Conservation (phyloP, 2,797 vertebrate species). For the Sebastiscus albofasciatus region DNA sequence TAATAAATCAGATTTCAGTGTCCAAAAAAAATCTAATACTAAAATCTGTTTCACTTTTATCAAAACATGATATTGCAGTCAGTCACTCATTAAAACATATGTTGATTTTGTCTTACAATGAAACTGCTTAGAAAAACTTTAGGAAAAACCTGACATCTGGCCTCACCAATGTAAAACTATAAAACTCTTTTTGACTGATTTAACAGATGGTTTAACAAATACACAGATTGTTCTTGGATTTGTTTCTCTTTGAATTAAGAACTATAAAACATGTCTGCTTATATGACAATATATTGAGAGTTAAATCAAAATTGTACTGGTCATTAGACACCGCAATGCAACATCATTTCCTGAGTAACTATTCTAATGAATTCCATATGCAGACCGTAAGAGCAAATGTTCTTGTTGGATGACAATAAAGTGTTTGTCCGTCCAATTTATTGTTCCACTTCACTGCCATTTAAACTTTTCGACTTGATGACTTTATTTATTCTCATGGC, state of each 20-base stretch:
- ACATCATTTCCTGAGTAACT: conserved; percentile 34
- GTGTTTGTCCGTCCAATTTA: conserved; percentile 40
- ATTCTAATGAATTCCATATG: conserved; percentile 54
- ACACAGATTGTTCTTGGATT: not conserved
- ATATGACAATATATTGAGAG: not conserved
- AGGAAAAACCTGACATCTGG: not conserved
- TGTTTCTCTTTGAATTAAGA: conserved; percentile 17
- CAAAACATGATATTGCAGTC: not conserved
- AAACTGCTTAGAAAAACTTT: not conserved
- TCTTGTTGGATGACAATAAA: conserved; percentile 45
- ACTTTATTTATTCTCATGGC: conserved; percentile 28
- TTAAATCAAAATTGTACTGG: conserved; percentile 30
- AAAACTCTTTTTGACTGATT: not conserved
- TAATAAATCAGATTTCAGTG: not conserved
- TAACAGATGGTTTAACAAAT: conserved; percentile 34
- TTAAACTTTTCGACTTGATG: conserved; percentile 31
- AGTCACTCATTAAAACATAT: not conserved
- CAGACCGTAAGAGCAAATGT: conserved; percentile 20
- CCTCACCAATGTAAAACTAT: not conserved
- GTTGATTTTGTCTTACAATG: not conserved
- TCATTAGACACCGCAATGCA: conserved; percentile 24
- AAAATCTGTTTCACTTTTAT: not conserved
- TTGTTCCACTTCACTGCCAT: conserved; percentile 55
- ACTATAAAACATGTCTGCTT: conserved; percentile 10
- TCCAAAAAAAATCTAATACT: not conserved